A percentile compares a stretch with the other conserved stretches of the same genome.
These are phyloP conservation scores for Lagopus muta DNA, from an alignment of 2,113 vertebrate genomes.

Conservation along the genomic window DNA sequence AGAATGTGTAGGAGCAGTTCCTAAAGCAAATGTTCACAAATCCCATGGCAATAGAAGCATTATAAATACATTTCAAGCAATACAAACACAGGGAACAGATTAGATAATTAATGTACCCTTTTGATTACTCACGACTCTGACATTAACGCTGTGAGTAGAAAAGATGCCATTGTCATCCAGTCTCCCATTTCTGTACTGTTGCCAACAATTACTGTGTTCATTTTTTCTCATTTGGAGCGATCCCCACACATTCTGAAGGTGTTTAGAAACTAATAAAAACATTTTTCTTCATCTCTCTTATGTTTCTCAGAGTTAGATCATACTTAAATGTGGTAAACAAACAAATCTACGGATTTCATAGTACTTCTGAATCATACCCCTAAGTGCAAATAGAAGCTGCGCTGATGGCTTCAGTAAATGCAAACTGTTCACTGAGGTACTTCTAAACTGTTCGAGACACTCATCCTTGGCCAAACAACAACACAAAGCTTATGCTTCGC, in stretches of 20 bases:
- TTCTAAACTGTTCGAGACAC: background rate
- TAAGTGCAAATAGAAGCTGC: background rate
- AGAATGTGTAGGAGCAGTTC: conserved; percentile 45
- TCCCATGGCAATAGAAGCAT: background rate
- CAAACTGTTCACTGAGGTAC: background rate
- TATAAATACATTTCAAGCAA: conserved; percentile 18
- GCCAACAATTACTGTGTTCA: too few species aligned
- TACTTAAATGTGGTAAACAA: background rate
- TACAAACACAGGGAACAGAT: conserved; percentile 11
- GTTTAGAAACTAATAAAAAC: background rate
- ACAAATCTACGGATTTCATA: background rate
- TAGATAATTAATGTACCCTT: conserved; percentile 10
- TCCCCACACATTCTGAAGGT: background rate
- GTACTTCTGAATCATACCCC: background rate
- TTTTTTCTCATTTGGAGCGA: background rate
- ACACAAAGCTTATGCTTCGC: background rate
- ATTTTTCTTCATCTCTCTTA: background rate
- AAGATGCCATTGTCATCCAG: background rate
- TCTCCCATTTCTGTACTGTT: background rate
- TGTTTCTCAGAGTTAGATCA: background rate
- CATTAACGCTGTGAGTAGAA: conserved; percentile 13
- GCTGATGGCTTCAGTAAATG: background rate
- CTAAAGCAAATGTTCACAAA: conserved; percentile 36
- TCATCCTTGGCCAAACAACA: background rate
- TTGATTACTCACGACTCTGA: conserved; percentile 29